These are phyloP conservation scores for Yponomeuta malinellus DNA, from an alignment of 2,888 invertebrate species.

Conservation along the genomic window DNA sequence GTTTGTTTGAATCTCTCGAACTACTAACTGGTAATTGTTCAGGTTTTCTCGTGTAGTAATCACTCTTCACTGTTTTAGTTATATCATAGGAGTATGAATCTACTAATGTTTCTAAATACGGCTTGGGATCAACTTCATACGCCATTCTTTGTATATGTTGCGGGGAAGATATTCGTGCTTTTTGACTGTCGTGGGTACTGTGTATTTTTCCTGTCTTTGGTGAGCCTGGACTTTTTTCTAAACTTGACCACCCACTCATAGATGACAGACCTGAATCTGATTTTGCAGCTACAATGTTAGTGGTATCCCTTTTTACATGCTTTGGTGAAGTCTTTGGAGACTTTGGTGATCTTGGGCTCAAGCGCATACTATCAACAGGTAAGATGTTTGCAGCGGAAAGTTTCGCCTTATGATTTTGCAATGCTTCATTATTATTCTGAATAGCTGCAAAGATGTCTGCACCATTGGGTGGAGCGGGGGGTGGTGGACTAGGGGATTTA, in stretches of 20 bases:
- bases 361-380: slow-evolving; percentile 65
- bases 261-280: slow-evolving; percentile 92
- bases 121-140: slow-evolving; percentile 61
- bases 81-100: slow-evolving; percentile 66
- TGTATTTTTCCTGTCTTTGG: slow-evolving; percentile 77
- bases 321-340: slow-evolving; percentile 84
- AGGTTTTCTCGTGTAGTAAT: slow-evolving; percentile 44
- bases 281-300: slow-evolving; percentile 82
- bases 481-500: slow-evolving; percentile 84
- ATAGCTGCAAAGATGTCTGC: slow-evolving; percentile 64
- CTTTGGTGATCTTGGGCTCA: slow-evolving; percentile 83
- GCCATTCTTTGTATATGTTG: slow-evolving; percentile 54
- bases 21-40: slow-evolving; percentile 28
- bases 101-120: slow-evolving; percentile 74
- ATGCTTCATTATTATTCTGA: slow-evolving; percentile 50
- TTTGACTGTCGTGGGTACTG: slow-evolving; percentile 56
- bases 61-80: slow-evolving; percentile 44
- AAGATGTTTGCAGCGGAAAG: slow-evolving; percentile 45
- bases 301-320: slow-evolving; percentile 76
- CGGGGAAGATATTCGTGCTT: slow-evolving; percentile 57
- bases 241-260: slow-evolving; percentile 90
- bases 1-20: slow-evolving; percentile 43
- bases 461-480: slow-evolving; percentile 86
- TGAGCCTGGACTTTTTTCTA: slow-evolving; percentile 90
- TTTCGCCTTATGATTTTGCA: slow-evolving; percentile 45